Base-by-base conservation (phyloP, 2,888 invertebrate genomes). In the Drosophila percnosoma region DNA sequence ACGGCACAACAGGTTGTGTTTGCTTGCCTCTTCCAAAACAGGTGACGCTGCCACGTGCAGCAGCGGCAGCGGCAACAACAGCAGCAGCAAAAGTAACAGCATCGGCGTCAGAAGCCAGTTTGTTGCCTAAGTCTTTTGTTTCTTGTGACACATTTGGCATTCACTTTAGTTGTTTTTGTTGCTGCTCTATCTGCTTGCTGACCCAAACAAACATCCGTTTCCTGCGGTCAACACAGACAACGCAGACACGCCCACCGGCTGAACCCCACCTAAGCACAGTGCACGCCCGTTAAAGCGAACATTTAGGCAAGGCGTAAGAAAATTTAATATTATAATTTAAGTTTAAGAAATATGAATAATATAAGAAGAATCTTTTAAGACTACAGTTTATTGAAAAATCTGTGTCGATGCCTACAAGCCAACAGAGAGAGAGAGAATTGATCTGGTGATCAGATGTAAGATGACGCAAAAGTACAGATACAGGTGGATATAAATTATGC, bases 201-300 rank as follows among this genome's bases (percentile, higher is more conserved):
- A 73, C 80, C 85, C 80, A 87, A 83, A 75, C 81, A 86, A 86
- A 86, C 86, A 87, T 86, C 88, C 85, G 85, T 83, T 86, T 86
- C 88, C 85, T 87, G 81, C 71, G 71, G 59, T 70, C 78, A 78
- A 69, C 74, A 69, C 48, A 38, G 29, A 31, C 8, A 31, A 31
- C 31, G 54, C 66, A 29, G 49, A 60, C 78, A 75, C 75, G 67
- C 77, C 74, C 71, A 77, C 72, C 49, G 60, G 48, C 36, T 51
- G 63, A 57, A 55, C 66, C 45, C 34, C 68, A 59, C 68, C 36
- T 45, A 34, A 40, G 48, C 24, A 78, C 71, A 66, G 68, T 60
- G 18, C 6, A 18, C 36, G n/a, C 68, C 29, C 45, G n/a, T 24
- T 58, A 33, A 42, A 18, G 11, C 13, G 33, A 31, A 71, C 52